Conservation (phyloP, 2,113 vertebrate species). For the Gila orcuttii region DNA sequence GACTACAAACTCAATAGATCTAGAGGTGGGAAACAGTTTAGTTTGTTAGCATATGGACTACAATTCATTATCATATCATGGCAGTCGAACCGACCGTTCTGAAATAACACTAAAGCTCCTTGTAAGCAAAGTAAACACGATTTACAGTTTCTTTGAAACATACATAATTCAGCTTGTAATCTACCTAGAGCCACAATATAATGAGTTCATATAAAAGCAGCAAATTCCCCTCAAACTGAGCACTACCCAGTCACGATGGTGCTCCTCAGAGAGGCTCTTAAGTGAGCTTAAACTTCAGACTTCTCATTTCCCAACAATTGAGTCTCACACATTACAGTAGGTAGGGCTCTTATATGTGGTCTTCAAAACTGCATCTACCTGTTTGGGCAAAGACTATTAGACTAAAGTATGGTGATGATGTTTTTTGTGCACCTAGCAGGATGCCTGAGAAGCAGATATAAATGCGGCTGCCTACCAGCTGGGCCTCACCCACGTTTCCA, state of each 20-base stretch:
- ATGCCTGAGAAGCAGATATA: constrained; percentile 13
- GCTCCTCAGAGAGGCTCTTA: not conserved
- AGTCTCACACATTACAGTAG: not conserved
- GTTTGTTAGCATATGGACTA: not conserved
- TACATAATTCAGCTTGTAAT: constrained; percentile 10
- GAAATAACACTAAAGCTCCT: constrained; percentile 7
- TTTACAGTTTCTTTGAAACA: not conserved
- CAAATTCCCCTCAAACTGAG: not conserved
- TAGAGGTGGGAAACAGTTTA: not conserved
- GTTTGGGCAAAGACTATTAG: not conserved
- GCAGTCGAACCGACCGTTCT: not conserved
- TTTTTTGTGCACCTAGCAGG: not conserved
- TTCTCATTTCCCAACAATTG: not conserved
- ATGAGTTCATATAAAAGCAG: constrained; percentile 19
- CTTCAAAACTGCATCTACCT: not conserved
- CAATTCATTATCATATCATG: not conserved
- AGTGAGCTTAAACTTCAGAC: not conserved
- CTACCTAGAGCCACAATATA: not conserved
- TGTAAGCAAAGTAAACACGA: not conserved
- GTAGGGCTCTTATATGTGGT: not conserved
- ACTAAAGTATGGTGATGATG: not conserved
- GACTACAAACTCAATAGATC: not conserved
- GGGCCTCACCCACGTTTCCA: constrained; percentile 4
- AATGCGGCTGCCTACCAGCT: constrained; percentile 15
- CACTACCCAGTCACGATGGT: not conserved